Evolutionary conservation across 2,888 invertebrate species (phyloP).

Genomic region (Tachina fera): DNA sequence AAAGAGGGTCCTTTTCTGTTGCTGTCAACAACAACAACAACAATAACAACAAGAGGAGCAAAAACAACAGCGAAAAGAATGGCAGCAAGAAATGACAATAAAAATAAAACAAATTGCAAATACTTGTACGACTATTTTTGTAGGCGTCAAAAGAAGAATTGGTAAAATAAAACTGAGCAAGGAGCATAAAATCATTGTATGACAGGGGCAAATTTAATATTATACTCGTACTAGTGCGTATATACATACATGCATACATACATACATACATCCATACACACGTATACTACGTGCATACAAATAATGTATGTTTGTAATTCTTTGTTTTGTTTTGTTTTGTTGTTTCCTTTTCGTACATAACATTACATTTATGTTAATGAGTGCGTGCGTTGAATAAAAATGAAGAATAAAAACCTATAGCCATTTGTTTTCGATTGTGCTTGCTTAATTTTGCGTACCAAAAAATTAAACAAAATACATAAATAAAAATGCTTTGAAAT

Average conservation of each 20-base stretch:
- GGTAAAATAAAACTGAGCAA: neutral
- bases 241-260: too few species aligned
- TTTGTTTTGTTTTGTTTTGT: neutral
- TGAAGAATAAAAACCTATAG: neutral
- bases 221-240: too few species aligned
- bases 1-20: conserved; percentile 32
- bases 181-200: conserved; percentile 31
- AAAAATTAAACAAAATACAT: conserved; percentile 29
- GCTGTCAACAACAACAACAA: conserved; percentile 12
- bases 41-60: neutral
- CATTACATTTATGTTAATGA: conserved; percentile 50
- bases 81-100: conserved; percentile 30
- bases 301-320: too few species aligned
- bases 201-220: conserved; percentile 22
- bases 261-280: too few species aligned
- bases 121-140: conserved; percentile 34
- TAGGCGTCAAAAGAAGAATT: conserved; percentile 32
- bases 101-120: conserved; percentile 63
- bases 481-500: conserved; percentile 21
- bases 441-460: conserved; percentile 57
- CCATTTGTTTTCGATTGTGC: conserved; percentile 39
- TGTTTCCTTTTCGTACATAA: conserved; percentile 2
- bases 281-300: too few species aligned
- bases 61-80: neutral
- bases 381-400: conserved; percentile 45